Evolutionary conservation across 2,888 invertebrate genomes (phyloP), one percentile per base, ranked within the genome.

Genomic region (Zonitis immaculata): DNA sequence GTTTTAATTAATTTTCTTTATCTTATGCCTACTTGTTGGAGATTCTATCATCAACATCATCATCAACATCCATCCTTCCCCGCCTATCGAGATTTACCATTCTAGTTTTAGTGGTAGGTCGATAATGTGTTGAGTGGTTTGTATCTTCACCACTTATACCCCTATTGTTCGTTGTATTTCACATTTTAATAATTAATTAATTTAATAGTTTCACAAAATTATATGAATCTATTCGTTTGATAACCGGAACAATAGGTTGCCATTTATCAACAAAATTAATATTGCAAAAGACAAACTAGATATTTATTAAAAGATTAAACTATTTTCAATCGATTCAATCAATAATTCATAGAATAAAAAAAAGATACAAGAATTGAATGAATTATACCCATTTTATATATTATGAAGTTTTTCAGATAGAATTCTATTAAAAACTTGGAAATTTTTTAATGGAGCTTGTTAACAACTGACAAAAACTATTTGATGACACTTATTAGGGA

Each of bases 371-470:
- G n/a, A n/a, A n/a, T n/a, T n/a, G n/a, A n/a, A n/a, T n/a, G n/a
- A n/a, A n/a, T n/a, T n/a, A n/a, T n/a, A n/a, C n/a, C n/a, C n/a
- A n/a, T n/a, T n/a, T n/a, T n/a, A n/a, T n/a, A 61, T 71, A 39
- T 50, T 71, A 7, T n/a, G 67, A 65, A 26, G 68, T 66, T 55
- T 62, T 64, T 0, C 70, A 70, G 60, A 53, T 68, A 11, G 71
- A 71, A n/a, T n/a, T n/a, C n/a, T n/a, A n/a, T n/a, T n/a, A n/a
- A n/a, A n/a, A 60, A 56, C 69, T 1, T 59, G 70, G 39, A 53
- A 69, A 32, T 70, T 69, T 51, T 5, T 46, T 70, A 28, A 70
- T 69, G 5, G 69, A 69, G 61, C 70, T 69, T 56, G 67, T 65
- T 1, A 68, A 70, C 22, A 54, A 56, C 66, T 16, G 60, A 66